Evolutionary conservation across 2,113 vertebrate species (phyloP).

Genomic region (Melanocharis versteri): DNA sequence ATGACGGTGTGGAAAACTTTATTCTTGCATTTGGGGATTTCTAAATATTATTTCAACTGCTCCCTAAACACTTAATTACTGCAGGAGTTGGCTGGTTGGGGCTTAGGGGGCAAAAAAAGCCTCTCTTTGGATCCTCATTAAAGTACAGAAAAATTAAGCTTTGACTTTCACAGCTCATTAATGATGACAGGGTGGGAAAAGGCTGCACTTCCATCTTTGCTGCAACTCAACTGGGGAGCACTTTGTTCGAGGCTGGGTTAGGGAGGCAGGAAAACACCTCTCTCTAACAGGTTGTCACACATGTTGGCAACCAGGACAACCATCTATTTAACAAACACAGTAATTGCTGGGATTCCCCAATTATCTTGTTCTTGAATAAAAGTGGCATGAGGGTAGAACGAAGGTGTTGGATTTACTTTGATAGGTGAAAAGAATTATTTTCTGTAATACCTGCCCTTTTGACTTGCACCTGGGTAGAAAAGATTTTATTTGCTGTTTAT

Average conservation of each 20-base stretch:
- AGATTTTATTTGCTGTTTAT: background rate
- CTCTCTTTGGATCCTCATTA: conserved; percentile 41
- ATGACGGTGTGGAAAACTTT: background rate
- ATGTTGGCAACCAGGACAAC: background rate
- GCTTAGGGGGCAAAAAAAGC: conserved; percentile 14
- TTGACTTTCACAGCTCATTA: conserved; percentile 62
- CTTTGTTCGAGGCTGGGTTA: background rate
- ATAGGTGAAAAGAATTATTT: background rate
- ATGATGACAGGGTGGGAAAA: conserved; percentile 40
- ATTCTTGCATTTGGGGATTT: conserved; percentile 1
- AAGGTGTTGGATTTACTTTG: background rate
- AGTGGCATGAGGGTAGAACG: background rate
- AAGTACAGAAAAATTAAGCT: conserved; percentile 44
- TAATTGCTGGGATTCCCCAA: background rate
- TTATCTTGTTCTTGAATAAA: background rate
- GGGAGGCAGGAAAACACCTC: background rate
- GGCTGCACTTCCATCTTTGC: conserved; percentile 27
- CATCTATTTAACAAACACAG: background rate
- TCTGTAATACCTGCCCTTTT: background rate
- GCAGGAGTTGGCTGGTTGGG: conserved; percentile 16
- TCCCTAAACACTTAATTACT: conserved; percentile 43
- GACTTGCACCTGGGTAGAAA: background rate
- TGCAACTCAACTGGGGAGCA: background rate
- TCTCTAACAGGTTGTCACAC: background rate
- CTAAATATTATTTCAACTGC: conserved; percentile 25